Conservation (phyloP, 1,140 invertebrate species). For the Zaprionus nigranus region DNA sequence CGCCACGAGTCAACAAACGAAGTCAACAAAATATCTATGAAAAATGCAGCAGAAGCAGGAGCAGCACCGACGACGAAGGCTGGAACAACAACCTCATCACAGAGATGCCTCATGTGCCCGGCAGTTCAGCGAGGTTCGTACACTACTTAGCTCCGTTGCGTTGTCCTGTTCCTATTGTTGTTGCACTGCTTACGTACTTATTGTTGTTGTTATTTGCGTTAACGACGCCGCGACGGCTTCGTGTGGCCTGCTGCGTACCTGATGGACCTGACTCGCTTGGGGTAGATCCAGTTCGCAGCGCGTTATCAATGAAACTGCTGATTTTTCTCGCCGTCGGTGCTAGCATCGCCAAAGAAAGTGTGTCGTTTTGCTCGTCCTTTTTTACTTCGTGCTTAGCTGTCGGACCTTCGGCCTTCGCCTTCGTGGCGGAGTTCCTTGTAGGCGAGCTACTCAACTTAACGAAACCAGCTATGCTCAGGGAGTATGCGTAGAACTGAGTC, state of each 20-base stretch:
- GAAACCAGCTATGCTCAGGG: slow-evolving; percentile 18
- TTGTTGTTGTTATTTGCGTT: slow-evolving; percentile 32
- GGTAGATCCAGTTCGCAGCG: slow-evolving; percentile 73
- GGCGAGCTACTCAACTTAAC: slow-evolving; percentile 37
- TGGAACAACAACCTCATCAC: slow-evolving; percentile 5
- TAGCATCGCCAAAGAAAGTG: slow-evolving; percentile 71
- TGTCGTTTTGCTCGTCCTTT: slow-evolving; percentile 27
- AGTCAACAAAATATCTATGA: slow-evolving; percentile 36
- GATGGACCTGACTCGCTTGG: slow-evolving; percentile 33
- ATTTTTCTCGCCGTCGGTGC: slow-evolving; percentile 77
- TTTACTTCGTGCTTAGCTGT: slow-evolving; percentile 17
- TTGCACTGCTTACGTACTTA: slow-evolving; percentile 5
- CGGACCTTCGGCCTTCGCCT: slow-evolving; percentile 5
- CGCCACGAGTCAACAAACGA: neutral
- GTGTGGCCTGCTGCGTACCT: slow-evolving; percentile 32
- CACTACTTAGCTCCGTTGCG: neutral
- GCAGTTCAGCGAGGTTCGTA: slow-evolving; percentile 14
- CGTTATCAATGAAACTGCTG: slow-evolving; percentile 78
- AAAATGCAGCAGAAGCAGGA: slow-evolving; percentile 37
- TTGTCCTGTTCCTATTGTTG: slow-evolving; percentile 7
- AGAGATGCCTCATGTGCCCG: slow-evolving; percentile 6
- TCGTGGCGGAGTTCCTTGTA: slow-evolving; percentile 20
- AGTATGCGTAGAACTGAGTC: neutral
- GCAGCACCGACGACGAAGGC: slow-evolving; percentile 7
- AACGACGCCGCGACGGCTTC: slow-evolving; percentile 31